Evolutionary conservation across 2,888 invertebrate genomes (phyloP).

Genomic region (Zaprionus bogoriensis): DNA sequence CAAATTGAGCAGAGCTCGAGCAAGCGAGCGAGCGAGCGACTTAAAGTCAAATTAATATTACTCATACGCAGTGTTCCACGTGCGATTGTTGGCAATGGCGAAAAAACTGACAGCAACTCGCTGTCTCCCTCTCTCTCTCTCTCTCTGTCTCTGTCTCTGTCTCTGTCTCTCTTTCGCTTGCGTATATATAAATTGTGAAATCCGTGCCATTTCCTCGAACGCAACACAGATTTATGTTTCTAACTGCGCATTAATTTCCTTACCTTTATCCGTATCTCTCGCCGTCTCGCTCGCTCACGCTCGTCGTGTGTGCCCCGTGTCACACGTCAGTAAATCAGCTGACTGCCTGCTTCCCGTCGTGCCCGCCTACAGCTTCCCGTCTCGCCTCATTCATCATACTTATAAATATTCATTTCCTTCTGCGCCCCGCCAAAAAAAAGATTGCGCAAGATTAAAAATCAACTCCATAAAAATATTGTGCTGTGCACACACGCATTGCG

Average conservation of each 20-base stretch:
- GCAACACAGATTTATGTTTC: constrained; percentile 73
- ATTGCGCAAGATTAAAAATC: constrained; percentile 81
- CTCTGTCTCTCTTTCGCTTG: constrained; percentile 1
- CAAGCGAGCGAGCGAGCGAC: constrained; percentile 35
- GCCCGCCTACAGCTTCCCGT: constrained; percentile 30
- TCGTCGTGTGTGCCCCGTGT: constrained; percentile 48
- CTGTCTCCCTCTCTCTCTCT: constrained; percentile 6
- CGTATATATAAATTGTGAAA: constrained; percentile 67
- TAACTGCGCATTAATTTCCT: constrained; percentile 77
- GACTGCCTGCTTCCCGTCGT: constrained; percentile 38
- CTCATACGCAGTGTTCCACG: constrained; percentile 60
- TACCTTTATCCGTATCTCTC: constrained; percentile 65
- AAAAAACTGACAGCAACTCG: constrained; percentile 28
- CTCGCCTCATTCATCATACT: constrained; percentile 73
- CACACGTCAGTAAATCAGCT: constrained; percentile 76
- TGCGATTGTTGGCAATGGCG: constrained; percentile 2
- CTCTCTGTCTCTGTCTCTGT: too few species aligned
- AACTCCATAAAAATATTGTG: constrained; percentile 79
- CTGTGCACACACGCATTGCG: constrained; percentile 3
- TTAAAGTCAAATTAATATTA: constrained; percentile 76
- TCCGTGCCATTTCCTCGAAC: constrained; percentile 64
- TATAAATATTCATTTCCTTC: constrained; percentile 76
- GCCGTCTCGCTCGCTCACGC: constrained; percentile 4
- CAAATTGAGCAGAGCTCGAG: constrained; percentile 46
- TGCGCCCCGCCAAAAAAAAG: constrained; percentile 63